Percentiles rank a stretch among this genome's conserved stretches.
phyloP scores from a whole-genome alignment of 1,140 invertebrate species.

The Cherax destructor region DNA sequence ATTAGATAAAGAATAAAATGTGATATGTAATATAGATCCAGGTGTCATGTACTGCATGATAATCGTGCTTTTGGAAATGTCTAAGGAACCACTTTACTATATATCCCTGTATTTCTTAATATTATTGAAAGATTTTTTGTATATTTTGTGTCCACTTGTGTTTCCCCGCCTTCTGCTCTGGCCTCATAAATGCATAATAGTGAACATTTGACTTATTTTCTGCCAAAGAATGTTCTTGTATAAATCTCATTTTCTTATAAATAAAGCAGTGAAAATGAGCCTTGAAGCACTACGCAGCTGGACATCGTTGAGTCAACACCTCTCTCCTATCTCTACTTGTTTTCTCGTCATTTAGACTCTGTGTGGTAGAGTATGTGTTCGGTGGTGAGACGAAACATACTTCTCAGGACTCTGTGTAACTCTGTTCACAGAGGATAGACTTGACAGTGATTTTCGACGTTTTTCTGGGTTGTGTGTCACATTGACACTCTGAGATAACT shows the following conservation, averaged over 20 bases:
- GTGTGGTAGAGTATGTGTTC: no score
- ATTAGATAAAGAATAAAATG: conserved; percentile 58
- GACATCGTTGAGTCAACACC: no score
- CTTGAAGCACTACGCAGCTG: neutral
- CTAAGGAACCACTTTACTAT: conserved; percentile 65
- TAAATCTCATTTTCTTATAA: neutral
- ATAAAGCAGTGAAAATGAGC: conserved; percentile 7
- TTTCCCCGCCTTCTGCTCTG: conserved; percentile 56
- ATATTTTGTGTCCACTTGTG: conserved; percentile 62
- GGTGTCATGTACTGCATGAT: conserved; percentile 69
- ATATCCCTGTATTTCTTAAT: conserved; percentile 60
- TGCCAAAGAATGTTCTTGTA: neutral
- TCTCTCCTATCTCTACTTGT: no score
- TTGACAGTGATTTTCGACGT: no score
- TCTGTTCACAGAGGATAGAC: no score
- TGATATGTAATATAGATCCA: conserved; percentile 68
- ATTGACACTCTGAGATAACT: no score
- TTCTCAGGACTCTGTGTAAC: no score
- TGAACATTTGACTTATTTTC: conserved; percentile 42
- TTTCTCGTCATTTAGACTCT: no score
- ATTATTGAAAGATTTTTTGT: conserved; percentile 36
- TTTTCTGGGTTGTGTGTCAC: no score
- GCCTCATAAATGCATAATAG: conserved; percentile 53
- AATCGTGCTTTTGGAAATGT: conserved; percentile 63
- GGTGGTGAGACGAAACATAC: no score